Conservation (phyloP, 1,140 invertebrate species). For the Dinothrombium tinctorium region DNA sequence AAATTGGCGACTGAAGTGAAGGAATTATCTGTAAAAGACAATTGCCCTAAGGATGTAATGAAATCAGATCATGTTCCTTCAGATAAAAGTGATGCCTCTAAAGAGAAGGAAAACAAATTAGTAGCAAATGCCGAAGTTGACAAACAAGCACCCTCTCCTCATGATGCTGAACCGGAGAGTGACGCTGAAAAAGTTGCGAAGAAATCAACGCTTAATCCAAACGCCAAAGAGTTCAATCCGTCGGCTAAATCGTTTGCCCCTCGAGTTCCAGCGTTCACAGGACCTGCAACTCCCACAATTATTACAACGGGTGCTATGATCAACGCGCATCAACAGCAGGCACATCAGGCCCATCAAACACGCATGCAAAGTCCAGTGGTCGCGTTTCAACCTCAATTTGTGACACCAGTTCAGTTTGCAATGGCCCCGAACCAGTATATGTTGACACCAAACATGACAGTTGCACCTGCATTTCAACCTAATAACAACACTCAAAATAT, state of each 20-base stretch:
- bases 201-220: constrained; percentile 57
- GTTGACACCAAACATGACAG: not conserved
- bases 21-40: no score
- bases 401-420: not conserved
- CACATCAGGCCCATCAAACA: not conserved
- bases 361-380: not conserved
- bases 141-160: no score
- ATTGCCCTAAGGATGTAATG: no score
- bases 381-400: not conserved
- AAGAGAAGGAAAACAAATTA: no score
- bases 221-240: constrained; percentile 64
- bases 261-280: constrained; percentile 4
- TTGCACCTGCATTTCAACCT: not conserved
- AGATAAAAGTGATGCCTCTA: no score
- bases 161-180: not conserved
- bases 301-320: not conserved
- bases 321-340: not conserved
- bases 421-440: not conserved
- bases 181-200: constrained; percentile 23
- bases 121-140: no score
- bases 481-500: constrained; percentile 1
- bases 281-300: constrained; percentile 4
- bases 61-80: no score
- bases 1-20: no score
- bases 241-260: constrained; percentile 60